Conservation (phyloP, 1,140 invertebrate genomes). For the Nomia melanderi region DNA sequence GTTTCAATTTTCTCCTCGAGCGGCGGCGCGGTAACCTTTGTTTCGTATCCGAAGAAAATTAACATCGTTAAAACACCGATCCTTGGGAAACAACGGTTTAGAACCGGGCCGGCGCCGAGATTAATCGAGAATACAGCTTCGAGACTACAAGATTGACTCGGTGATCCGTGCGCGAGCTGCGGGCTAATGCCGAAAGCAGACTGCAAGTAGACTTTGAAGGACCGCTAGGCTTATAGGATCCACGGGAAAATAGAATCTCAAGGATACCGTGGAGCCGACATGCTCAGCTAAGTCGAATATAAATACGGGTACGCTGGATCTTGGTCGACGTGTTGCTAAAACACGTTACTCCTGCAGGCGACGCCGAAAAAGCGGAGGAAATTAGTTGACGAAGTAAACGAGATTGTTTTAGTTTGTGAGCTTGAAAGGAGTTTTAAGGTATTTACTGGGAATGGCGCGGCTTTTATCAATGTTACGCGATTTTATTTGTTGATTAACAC, state of each 20-base stretch:
- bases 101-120: background rate
- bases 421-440: background rate
- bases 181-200: conserved; percentile 15
- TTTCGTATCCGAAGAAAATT: conserved; percentile 27
- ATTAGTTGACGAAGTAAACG: background rate
- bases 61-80: conserved; percentile 29
- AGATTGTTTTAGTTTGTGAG: background rate
- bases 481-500: too few relatives aligned
- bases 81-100: conserved; percentile 8
- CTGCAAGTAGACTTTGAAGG: conserved; percentile 39
- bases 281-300: conserved; percentile 8
- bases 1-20: conserved; percentile 14
- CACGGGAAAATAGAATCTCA: conserved; percentile 1
- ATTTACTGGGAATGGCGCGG: background rate
- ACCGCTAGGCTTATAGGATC: conserved; percentile 45
- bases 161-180: conserved; percentile 16
- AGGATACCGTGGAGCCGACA: background rate
- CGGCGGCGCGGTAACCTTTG: background rate
- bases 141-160: conserved; percentile 18
- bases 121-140: conserved; percentile 31
- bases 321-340: background rate
- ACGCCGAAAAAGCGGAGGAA: background rate
- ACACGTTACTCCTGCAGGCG: background rate
- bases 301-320: background rate
- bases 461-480: too few relatives aligned